Evolutionary conservation across 1,140 invertebrate genomes (phyloP).

Genomic region (Mesaphorura yosii): DNA sequence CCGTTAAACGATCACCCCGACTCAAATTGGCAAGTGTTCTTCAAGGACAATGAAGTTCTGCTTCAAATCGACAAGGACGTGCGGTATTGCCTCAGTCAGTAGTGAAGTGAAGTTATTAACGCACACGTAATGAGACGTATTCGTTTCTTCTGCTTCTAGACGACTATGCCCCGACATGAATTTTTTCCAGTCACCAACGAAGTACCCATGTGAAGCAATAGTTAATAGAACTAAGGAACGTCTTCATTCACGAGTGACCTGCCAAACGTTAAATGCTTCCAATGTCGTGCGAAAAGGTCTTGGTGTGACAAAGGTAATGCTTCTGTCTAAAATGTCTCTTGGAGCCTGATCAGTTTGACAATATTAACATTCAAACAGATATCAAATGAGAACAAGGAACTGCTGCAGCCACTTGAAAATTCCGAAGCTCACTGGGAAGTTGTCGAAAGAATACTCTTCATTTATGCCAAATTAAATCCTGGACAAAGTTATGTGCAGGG

Average conservation of each 20-base stretch:
- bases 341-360: too few species aligned
- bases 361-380: background rate
- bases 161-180: slow-evolving; percentile 85
- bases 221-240: slow-evolving; percentile 60
- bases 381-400: background rate
- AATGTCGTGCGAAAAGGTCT: slow-evolving; percentile 75
- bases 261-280: slow-evolving; percentile 69
- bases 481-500: slow-evolving; percentile 94
- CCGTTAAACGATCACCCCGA: slow-evolving; percentile 87
- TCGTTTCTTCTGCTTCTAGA: slow-evolving; percentile 38
- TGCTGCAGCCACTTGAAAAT: background rate
- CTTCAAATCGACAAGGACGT: slow-evolving; percentile 97
- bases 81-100: slow-evolving; percentile 48
- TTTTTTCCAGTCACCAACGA: slow-evolving; percentile 19
- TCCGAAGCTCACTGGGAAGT: slow-evolving; percentile 90
- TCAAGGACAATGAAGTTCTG: slow-evolving; percentile 92
- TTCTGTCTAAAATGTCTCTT: too few species aligned
- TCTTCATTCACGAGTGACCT: slow-evolving; percentile 75
- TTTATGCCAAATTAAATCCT: slow-evolving; percentile 96
- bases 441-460: slow-evolving; percentile 87
- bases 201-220: slow-evolving; percentile 33
- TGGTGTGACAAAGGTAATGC: slow-evolving; percentile 71
- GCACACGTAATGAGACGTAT: background rate
- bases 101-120: background rate
- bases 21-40: slow-evolving; percentile 84